phyloP scores from a whole-genome alignment of 1,140 invertebrate genomes.

The Notospermus geniculatus region DNA sequence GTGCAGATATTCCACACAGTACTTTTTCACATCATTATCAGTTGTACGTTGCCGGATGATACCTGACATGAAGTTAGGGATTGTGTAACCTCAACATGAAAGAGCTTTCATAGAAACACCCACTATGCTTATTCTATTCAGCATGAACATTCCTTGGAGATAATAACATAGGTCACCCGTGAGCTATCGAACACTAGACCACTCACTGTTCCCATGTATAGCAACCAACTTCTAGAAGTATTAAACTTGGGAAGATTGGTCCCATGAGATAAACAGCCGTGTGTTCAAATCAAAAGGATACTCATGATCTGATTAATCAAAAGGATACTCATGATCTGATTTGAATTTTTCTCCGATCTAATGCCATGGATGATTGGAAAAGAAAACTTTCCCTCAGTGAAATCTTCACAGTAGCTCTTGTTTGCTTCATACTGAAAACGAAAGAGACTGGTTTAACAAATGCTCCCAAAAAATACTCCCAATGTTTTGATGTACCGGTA shows the following conservation, averaged over 20 bases:
- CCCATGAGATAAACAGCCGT: constrained; percentile 1
- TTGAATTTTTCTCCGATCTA: constrained; percentile 68
- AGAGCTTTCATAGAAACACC: no score
- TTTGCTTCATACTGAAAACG: constrained; percentile 83
- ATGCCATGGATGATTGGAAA: constrained; percentile 96
- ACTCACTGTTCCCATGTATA: constrained; percentile 43
- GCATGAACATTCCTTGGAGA: no score
- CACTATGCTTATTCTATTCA: no score
- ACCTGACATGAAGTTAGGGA: no score
- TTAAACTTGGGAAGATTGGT: constrained; percentile 2
- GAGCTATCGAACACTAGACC: no score
- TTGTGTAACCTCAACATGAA: no score
- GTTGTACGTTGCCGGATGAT: constrained; percentile 82
- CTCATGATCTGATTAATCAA: constrained; percentile 85
- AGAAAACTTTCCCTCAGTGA: constrained; percentile 97
- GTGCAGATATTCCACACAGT: constrained; percentile 83
- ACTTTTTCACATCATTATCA: constrained; percentile 87
- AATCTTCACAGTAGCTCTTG: constrained; percentile 95
- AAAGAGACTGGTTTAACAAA: no score
- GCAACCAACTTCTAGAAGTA: no score
- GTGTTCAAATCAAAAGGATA: no score
- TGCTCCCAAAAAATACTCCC: no score
- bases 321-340: constrained; percentile 88
- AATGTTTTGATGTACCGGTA: no score
- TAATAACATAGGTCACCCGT: no score